Evolutionary conservation across 2,113 vertebrate species (phyloP), one percentile per base, ranked within the genome.

Genomic region (Entelurus aequoreus): DNA sequence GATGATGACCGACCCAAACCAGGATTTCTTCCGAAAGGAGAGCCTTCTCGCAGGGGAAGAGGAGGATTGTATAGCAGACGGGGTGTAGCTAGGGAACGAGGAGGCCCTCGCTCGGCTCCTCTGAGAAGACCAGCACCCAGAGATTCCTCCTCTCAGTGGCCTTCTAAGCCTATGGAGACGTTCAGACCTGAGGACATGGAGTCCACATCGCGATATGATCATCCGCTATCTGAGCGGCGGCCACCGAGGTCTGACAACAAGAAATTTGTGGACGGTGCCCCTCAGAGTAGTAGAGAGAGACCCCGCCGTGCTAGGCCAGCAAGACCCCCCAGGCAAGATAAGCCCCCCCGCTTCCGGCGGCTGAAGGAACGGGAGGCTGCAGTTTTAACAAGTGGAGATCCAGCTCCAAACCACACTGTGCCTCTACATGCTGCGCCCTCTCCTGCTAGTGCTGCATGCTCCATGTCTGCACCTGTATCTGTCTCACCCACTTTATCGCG

Each of bases 11-110:
- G 93, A 56, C 91, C 92, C 48, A 98, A 93, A 64, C 94, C 94
- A 54, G 94, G 96, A 5, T 99, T 99, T 73, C 92, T 98, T 71
- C 94, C 93, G 35, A 98, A 98, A 85, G 97, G 96, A 64, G 97
- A 99, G 56, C 94, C 95, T 10, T 93, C 94, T 0, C 88, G 95
- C 13, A 88, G 95, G 67, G 96, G 97, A 50, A 90, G 95, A 83
- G 97, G 95, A 7, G 94, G 94, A 1, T 90, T 94, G 9, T 97
- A 94, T 67, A 92, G 91, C 16, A 90, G 97, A 56, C 75, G 90
- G 63, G 91, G 90, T 8, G 93, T 92, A 1, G 88, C 93, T 2
- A 90, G 96, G 65, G 96, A 98, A 59, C 90, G 90, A 0, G 92
- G 94, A 3, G 92, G 91, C 5, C 89, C 94, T 8, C 92, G 94